phyloP scores from a whole-genome alignment of 2,797 vertebrate species.

The Helostoma temminkii region DNA sequence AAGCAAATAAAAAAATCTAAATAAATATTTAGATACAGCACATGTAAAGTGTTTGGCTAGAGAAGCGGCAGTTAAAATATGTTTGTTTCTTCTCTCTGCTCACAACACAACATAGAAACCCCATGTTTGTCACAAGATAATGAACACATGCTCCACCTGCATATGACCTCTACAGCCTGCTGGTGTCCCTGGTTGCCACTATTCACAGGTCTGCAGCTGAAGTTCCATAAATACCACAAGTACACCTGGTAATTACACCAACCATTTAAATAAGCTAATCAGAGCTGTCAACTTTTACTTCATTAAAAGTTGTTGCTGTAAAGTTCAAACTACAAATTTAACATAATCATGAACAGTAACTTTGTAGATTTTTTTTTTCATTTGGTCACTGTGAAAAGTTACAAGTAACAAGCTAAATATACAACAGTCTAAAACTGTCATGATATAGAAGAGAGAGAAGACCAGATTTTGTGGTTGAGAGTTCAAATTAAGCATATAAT shows the following conservation, averaged over 20 bases:
- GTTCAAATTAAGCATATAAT: background rate
- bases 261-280: background rate
- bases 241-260: constrained; percentile 10
- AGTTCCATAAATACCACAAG: constrained; percentile 22
- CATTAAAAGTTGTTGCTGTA: constrained; percentile 1
- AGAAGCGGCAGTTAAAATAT: constrained; percentile 1
- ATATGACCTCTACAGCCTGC: constrained; percentile 35
- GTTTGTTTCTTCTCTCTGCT: constrained; percentile 18
- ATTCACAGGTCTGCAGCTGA: constrained; percentile 35
- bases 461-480: background rate
- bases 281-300: background rate
- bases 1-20: background rate
- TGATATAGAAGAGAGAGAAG: too few relatives aligned
- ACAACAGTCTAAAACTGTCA: background rate
- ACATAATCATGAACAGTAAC: background rate
- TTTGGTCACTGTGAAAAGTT: constrained; percentile 1
- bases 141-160: constrained; percentile 27
- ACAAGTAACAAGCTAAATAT: background rate
- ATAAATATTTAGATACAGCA: background rate
- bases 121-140: constrained; percentile 28
- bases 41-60: background rate
- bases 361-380: background rate
- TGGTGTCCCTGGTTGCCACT: constrained; percentile 9
- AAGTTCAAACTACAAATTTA: background rate
- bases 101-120: constrained; percentile 10